Conservation (phyloP, 2,888 invertebrate species). For the Drosophila lutescens region DNA sequence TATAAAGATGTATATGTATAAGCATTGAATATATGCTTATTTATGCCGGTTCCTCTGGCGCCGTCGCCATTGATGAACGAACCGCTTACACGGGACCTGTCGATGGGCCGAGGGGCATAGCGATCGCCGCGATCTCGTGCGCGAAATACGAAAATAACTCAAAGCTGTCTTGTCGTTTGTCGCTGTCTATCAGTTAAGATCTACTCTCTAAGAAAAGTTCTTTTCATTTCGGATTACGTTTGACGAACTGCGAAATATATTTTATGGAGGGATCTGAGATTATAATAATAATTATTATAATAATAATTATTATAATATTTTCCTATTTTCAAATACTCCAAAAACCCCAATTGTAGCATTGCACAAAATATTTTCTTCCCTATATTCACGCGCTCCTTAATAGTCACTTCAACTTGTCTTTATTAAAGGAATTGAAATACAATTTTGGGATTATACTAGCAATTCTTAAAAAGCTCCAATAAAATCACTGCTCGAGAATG, state of each 20-base stretch:
- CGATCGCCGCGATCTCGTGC: constrained; percentile 70
- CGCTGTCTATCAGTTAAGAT: constrained; percentile 27
- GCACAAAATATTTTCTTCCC: no score
- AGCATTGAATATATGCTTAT: constrained; percentile 17
- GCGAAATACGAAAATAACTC: constrained; percentile 55
- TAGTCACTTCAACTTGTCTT: not conserved
- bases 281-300: no score
- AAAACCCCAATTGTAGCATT: no score
- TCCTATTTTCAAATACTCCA: no score
- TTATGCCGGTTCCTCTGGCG: constrained; percentile 52
- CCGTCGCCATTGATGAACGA: constrained; percentile 62
- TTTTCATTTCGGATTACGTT: not conserved
- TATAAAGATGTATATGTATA: constrained; percentile 6
- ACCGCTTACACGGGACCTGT: constrained; percentile 47
- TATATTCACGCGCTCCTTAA: no score
- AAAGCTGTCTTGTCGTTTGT: constrained; percentile 43
- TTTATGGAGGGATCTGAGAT: no score
- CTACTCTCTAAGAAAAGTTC: constrained; percentile 21
- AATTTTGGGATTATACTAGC: constrained; percentile 1
- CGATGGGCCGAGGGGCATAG: not conserved
- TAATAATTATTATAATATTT: no score
- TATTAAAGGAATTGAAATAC: not conserved
- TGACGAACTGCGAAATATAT: not conserved
- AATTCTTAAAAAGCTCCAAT: constrained; percentile 3
- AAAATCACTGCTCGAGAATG: not conserved